Evolutionary conservation across 2,797 vertebrate genomes (phyloP), one percentile per base, ranked within the genome.

Genomic region (Tangara arthus): DNA sequence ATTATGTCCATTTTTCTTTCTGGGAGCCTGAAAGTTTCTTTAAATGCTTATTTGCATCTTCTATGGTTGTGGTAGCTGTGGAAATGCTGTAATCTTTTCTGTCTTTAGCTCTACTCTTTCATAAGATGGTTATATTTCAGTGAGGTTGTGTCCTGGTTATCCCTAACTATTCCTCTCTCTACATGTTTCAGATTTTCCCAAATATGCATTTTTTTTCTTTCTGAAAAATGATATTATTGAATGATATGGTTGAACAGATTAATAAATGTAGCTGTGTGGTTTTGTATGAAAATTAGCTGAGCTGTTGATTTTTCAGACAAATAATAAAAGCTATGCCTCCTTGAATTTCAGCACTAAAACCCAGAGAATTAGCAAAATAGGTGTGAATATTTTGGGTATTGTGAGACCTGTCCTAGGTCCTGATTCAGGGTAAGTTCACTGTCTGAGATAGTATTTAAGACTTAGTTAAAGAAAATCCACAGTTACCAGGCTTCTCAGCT

Each of bases 341-440:
- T 83, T 87, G 41, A 68, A 42, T 73, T 82, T 80, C 34, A 57
- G 5, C 52, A 39, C 39, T 89, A 52, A 87, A 73, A 5, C 0
- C 3, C 42, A 42, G 41, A 49, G 37, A 32, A 52, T 73, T 63
- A 82, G 44, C 9, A 71, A 90, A 78, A 57, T 20, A 57, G 14
- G 4, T 30, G 8, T 7, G 46, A 57, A 3, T 82, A n/a, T 87
- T 77, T 85, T 68, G 21, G 12, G 21, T 75, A 2, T 56, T 64
- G 50, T 0, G 15, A 88, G 93, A 93, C 34, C 87, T 97, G 89
- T 96, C 89, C 77, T 76, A 81, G 87, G 92, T 97, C 57, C 93
- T 95, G 91, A 87, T 85, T 64, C 21, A 22, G 64, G 14, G 1
- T 28, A 20, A 24, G 4, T 39, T 71, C 37, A 27, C 41, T 11